Evolutionary conservation across 2,797 vertebrate species (phyloP), one percentile per base, ranked within the genome.

Genomic region (Anas flavirostris): DNA sequence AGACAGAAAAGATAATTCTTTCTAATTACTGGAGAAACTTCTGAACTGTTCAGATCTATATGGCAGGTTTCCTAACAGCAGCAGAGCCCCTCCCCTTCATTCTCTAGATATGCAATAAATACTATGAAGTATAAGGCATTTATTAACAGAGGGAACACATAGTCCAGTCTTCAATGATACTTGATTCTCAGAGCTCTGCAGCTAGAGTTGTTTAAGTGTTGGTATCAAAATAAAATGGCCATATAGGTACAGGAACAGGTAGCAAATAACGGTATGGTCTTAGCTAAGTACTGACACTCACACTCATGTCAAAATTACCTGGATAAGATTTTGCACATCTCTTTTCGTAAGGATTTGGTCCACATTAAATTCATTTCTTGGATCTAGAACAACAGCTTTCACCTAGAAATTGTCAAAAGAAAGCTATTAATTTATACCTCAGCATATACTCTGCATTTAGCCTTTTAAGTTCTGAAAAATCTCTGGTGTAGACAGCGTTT

Each of bases 301-400:
- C 39, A 10, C 63, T 56, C 5, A 13, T 12, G 23, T 81, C 35
- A 82, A 41, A 88, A 90, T 97, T 96, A 99, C 99, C 98, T 98
- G 97, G 72, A 98, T 97, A 41, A 99, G 98, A 81, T 98, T 98
- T 67, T 98, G 97, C 21, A 98, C 95, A 62, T 99, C 98, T 10
- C 98, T 95, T 88, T 98, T 97, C 16, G 98, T 97, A 56, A 99
- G 98, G 3, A 87, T 97, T 80, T 94, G 96, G 43, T 99, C 98
- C 39, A 98, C 97, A 37, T 97, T 98, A 28, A 99, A 99, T 13
- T 96, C 97, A 96, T 99, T 98, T 73, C 93, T 98, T 52, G 98
- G 98, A 95, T 99, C 98, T 95, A 99, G 95, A 60, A 98, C 97
- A 53, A 99, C 98, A 91, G 98, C 98, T 98, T 99, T 99, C 83